Base-by-base conservation (phyloP, 1,140 invertebrate genomes). In the Diorhabda carinulata region DNA sequence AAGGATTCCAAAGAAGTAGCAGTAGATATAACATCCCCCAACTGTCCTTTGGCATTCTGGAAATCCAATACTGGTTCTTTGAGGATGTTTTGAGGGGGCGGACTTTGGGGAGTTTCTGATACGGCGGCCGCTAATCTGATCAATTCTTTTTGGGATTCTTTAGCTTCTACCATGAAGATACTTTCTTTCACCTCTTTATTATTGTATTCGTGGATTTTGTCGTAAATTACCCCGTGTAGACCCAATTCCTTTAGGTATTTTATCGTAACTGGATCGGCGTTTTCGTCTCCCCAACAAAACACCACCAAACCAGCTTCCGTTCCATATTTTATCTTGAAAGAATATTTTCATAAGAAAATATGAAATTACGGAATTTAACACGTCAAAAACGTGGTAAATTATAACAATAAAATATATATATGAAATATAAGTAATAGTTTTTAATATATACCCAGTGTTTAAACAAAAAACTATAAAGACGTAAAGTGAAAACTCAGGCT, bases 201-300 rank as follows among this genome's bases (percentile, higher is more conserved):
- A 61, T 87, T 89, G 69, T 90, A 91, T 67, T 93, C 88, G 77
- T 94, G 91, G 71, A 94, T 90, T 81, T 93, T 95, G 80, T 98
- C 96, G 80, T 96, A 97, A 76, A 98, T 97, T 45, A 98, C 91
- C 57, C 92, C 96, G 79, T 98, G 93, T 41, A 97, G 85, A 3
- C 95, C 95, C 62, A 95, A 84, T 72, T 91, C 86, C 81, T 96
- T 96, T 0, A 98, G 84, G 76, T 90, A 87, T 73, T 90, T 90
- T 57, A 97, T 95, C 2, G 92, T 93, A n/a, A 89, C 87, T 68
- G 89, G 89, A 79, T 94, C 90, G 75, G 97, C 97, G 77, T 96
- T 96, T 78, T 97, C 94, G 78, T 98, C 95, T 4, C 96, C 96
- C 96, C 96, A 98, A 79, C 94, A 96, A 79, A 98, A 98, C 57